These are phyloP conservation scores for Leptopilina boulardi DNA, from an alignment of 1,140 invertebrate genomes.

Conservation along the genomic window DNA sequence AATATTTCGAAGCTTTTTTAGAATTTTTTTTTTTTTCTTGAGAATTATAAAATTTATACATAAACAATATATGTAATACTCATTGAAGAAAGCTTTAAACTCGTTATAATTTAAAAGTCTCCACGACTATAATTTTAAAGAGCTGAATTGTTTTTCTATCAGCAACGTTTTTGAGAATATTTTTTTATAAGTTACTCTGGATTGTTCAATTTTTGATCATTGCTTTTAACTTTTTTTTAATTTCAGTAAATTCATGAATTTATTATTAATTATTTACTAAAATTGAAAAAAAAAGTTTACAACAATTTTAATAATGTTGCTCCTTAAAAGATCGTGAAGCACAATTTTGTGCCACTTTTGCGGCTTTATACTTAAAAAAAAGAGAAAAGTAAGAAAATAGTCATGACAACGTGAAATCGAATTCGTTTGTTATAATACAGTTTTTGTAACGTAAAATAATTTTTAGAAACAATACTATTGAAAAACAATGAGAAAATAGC, in stretches of 20 bases:
- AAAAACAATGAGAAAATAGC: neutral
- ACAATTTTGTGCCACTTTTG: conserved; percentile 41
- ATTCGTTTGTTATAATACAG: neutral
- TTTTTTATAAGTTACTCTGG: too few relatives aligned
- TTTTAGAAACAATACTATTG: neutral
- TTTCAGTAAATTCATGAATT: neutral
- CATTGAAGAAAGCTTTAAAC: too few relatives aligned
- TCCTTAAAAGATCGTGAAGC: conserved; percentile 47
- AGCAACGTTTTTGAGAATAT: too few relatives aligned
- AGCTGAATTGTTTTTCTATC: too few relatives aligned
- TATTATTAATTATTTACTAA: too few relatives aligned
- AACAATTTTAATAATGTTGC: conserved; percentile 1
- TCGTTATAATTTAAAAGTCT: too few relatives aligned
- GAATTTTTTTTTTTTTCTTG: neutral
- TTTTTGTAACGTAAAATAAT: neutral
- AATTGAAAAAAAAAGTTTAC: neutral
- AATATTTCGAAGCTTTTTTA: neutral
- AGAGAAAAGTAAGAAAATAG: neutral
- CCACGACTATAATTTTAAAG: too few relatives aligned
- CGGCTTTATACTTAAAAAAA: conserved; percentile 61
- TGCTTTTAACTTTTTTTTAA: neutral
- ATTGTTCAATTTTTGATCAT: neutral
- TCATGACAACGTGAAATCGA: conserved; percentile 37
- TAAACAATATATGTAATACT: too few relatives aligned
- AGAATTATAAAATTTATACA: neutral